Evolutionary conservation across 64 coral and sea anemone genomes (phyloP).

Genomic region (Montipora efflorescens): DNA sequence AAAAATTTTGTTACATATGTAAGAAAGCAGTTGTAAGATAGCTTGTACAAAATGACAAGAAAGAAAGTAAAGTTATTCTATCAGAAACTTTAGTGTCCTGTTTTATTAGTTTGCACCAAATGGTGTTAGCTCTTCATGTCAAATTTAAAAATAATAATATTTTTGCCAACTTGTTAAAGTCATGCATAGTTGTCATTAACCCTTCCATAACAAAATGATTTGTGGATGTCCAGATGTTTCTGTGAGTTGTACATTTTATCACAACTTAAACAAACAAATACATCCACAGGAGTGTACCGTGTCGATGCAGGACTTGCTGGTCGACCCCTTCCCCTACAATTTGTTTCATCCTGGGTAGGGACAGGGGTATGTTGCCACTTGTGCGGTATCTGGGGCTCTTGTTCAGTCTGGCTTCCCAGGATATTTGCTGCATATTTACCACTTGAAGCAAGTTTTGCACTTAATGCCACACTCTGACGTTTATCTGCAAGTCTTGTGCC

Average conservation of each 20-base stretch:
- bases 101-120: not conserved
- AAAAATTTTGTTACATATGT: not conserved
- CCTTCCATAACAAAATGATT: conserved; percentile 88
- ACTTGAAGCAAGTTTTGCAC: conserved; percentile 82
- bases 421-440: conserved; percentile 60
- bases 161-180: not conserved
- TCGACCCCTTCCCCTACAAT: conserved; percentile 17
- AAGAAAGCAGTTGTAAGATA: not conserved
- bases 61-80: not conserved
- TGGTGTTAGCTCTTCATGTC: too few species aligned
- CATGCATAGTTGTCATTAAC: conserved; percentile 45
- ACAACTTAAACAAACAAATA: conserved; percentile 81
- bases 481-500: conserved; percentile 74
- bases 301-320: conserved; percentile 49
- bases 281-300: conserved; percentile 67
- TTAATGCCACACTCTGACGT: conserved; percentile 67
- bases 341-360: not conserved
- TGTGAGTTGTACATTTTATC: conserved; percentile 88
- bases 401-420: conserved; percentile 34
- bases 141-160: not conserved
- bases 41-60: not conserved
- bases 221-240: conserved; percentile 91
- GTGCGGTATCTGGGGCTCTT: not conserved
- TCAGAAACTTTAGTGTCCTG: not conserved
- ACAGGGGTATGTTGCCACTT: conserved; percentile 63